These are phyloP conservation scores for Macrobrachium rosenbergii DNA, from an alignment of 1,140 invertebrate genomes.

Conservation along the genomic window DNA sequence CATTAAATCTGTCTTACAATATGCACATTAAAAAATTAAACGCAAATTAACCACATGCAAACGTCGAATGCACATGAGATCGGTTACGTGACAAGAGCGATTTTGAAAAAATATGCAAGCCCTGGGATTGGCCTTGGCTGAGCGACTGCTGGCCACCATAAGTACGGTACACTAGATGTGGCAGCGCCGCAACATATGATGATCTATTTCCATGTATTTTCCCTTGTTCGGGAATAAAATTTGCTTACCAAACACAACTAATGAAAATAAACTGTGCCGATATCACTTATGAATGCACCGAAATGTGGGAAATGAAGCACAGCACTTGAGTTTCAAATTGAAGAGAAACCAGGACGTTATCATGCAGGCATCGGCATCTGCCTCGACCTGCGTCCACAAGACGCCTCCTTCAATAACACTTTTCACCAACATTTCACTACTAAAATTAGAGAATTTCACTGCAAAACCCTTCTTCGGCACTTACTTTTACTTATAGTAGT, in stretches of 20 bases:
- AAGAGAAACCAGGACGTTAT: not conserved
- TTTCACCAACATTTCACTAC: no score
- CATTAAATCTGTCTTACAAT: no score
- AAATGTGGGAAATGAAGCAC: not conserved
- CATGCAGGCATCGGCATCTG: no score
- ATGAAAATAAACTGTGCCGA: no score
- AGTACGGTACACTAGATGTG: not conserved
- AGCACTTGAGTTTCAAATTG: not conserved
- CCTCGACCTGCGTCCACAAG: no score
- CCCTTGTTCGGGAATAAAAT: not conserved
- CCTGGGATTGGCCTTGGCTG: not conserved
- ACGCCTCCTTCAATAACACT: no score
- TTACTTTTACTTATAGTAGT: not conserved
- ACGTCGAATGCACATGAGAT: not conserved
- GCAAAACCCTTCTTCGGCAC: not conserved
- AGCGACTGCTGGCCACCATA: not conserved
- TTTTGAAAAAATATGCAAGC: not conserved
- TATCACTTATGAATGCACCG: no score
- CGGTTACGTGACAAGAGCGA: no score
- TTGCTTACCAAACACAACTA: no score
- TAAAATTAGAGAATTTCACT: not conserved
- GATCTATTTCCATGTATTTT: not conserved
- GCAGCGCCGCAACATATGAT: slow-evolving; percentile 17
- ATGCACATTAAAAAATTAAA: no score
- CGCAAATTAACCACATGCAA: no score